Evolutionary conservation across 2,888 invertebrate species (phyloP), one percentile per base, ranked within the genome.

Genomic region (Drosophila neonasuta): DNA sequence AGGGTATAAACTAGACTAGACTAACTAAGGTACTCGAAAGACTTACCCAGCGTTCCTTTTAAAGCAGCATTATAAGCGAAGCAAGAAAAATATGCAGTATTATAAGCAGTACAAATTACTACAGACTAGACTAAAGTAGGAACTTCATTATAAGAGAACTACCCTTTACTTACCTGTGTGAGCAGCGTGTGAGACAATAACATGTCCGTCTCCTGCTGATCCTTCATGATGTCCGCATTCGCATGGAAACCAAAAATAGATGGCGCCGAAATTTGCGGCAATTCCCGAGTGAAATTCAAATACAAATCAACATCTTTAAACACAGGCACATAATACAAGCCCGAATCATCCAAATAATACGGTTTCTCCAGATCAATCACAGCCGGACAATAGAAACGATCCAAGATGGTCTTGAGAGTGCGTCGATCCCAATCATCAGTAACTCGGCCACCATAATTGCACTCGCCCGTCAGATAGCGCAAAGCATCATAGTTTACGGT

Each of bases 391-490:
- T 97, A 98, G 90, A 96, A 98, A 85, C 95, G 95, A 60, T 90
- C 91, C 39, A 98, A 92, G 67, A 98, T 95, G 0, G 97, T 97
- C 84, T 94, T 94, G 52, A 98, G 93, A 15, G 95, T 95, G 55
- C 98, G 93, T 17, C 98, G 92, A 91, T 99, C 98, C 97, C 97
- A 97, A 89, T 97, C 97, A 89, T 98, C 98, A 0, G 98, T 98
- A 3, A 99, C 98, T 67, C 97, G 93, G 0, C 98, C 98, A 7
- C 98, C 98, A 89, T 98, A 99, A 92, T 98, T 98, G 88, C 98
- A 98, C 91, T 98, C 98, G 1, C 98, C 98, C 0, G 97, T 97
- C 81, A 98, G 91, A 91, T 98, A 98, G 2, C 94, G 93, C 11
- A 98, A 91, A 0, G 98, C 98, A 66, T 97, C 96, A 89, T 94